phyloP scores from a whole-genome alignment of 2,888 invertebrate genomes.

The Pyrrhia umbra region DNA sequence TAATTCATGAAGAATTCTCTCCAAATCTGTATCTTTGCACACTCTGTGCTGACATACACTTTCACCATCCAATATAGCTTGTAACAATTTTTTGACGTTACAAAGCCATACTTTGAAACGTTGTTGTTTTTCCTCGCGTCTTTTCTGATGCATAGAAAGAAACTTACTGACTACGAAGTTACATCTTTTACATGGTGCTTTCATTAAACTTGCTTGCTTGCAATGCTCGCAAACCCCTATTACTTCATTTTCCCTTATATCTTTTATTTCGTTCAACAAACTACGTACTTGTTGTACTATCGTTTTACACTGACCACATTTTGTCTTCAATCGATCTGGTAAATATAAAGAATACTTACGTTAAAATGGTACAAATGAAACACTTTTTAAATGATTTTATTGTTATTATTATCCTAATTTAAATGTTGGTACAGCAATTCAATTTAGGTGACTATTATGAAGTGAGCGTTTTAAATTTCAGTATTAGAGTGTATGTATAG shows the following conservation, averaged over 20 bases:
- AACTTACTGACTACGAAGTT: slow-evolving; percentile 66
- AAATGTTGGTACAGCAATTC: no score
- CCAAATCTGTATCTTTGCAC: slow-evolving; percentile 50
- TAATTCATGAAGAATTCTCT: slow-evolving; percentile 62
- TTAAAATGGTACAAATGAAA: not conserved
- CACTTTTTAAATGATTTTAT: no score
- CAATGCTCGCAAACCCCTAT: slow-evolving; percentile 71
- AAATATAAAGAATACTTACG: not conserved
- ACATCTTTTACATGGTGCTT: slow-evolving; percentile 72
- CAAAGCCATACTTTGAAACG: slow-evolving; percentile 63
- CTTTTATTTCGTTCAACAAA: slow-evolving; percentile 68
- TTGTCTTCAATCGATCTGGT: slow-evolving; percentile 67
- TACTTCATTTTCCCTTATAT: slow-evolving; percentile 66
- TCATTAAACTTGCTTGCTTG: slow-evolving; percentile 56
- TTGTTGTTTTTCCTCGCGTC: slow-evolving; percentile 52
- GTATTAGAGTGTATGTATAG: no score
- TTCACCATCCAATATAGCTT: slow-evolving; percentile 59
- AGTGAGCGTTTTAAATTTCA: no score
- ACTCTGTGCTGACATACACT: slow-evolving; percentile 59
- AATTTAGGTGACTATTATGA: no score
- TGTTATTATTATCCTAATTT: no score
- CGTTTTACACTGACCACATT: slow-evolving; percentile 69
- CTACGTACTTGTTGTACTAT: slow-evolving; percentile 65
- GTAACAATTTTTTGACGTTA: slow-evolving; percentile 66
- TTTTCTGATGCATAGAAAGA: slow-evolving; percentile 52